Conservation (phyloP, 2,797 vertebrate species). For the Rhinophrynus dorsalis region DNA sequence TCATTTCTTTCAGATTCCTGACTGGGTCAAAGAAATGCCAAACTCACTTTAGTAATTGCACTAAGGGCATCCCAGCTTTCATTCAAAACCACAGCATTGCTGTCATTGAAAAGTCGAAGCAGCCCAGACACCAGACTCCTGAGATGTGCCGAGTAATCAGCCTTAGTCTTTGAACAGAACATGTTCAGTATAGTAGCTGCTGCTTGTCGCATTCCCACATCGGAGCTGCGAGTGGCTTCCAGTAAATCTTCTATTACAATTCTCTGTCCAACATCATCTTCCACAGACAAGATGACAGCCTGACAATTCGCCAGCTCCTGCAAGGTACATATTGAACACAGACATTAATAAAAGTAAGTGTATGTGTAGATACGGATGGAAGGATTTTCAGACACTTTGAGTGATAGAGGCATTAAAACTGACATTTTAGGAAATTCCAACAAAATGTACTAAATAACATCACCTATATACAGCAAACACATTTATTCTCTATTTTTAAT, state of each 20-base stretch:
- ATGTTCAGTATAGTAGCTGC: slow-evolving; percentile 89
- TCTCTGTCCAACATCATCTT: slow-evolving; percentile 91
- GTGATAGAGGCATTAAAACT: too few relatives aligned
- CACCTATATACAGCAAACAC: too few relatives aligned
- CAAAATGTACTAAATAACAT: too few relatives aligned
- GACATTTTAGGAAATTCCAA: too few relatives aligned
- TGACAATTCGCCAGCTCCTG: slow-evolving; percentile 93
- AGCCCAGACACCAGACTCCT: slow-evolving; percentile 88
- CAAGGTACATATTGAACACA: too few relatives aligned
- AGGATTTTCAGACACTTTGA: too few relatives aligned
- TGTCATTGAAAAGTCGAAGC: slow-evolving; percentile 91
- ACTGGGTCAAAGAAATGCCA: too few relatives aligned
- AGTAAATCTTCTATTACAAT: slow-evolving; percentile 93
- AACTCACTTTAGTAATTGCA: slow-evolving; percentile 91
- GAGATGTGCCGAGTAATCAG: slow-evolving; percentile 87
- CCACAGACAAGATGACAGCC: slow-evolving; percentile 91
- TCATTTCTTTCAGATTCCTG: too few relatives aligned
- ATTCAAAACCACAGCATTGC: slow-evolving; percentile 81
- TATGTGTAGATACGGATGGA: too few relatives aligned
- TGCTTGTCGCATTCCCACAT: slow-evolving; percentile 87
- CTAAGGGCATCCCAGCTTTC: slow-evolving; percentile 98
- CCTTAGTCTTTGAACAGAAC: slow-evolving; percentile 90
- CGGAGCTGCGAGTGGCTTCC: slow-evolving; percentile 84
- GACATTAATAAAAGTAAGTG: too few relatives aligned
- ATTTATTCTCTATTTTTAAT: too few relatives aligned